Conservation (phyloP, 1,140 invertebrate genomes). For the Helicoverpa zea region DNA sequence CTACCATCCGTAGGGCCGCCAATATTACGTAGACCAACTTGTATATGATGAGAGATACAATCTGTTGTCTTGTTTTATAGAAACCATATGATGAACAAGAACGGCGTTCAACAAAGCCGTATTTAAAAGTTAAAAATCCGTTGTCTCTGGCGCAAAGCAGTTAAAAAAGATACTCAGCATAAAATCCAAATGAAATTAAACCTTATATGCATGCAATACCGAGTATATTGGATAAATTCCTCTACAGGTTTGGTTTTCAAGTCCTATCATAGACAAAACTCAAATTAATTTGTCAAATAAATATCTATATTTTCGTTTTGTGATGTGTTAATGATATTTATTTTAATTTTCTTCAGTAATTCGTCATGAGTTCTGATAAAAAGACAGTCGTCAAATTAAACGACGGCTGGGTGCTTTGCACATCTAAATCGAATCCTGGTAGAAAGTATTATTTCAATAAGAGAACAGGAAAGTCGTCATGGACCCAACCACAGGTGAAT, state of each 20-base stretch:
- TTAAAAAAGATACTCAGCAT: background rate
- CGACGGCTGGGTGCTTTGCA: conserved; percentile 79
- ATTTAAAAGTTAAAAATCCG: background rate
- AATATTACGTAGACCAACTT: too few species aligned
- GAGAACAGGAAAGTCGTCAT: conserved; percentile 81
- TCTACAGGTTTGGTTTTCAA: conserved; percentile 22
- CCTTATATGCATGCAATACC: background rate
- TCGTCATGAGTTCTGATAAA: conserved; percentile 70
- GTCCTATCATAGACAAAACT: conserved; percentile 38
- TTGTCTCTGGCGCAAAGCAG: background rate
- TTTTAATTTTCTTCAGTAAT: conserved; percentile 54
- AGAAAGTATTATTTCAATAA: conserved; percentile 82
- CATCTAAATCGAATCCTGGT: conserved; percentile 79
- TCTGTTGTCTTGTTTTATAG: too few species aligned
- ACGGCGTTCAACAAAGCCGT: too few species aligned
- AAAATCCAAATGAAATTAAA: background rate
- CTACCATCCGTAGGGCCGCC: too few species aligned
- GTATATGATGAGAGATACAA: too few species aligned
- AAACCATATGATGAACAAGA: too few species aligned
- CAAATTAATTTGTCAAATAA: conserved; percentile 60
- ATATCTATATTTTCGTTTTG: conserved; percentile 50
- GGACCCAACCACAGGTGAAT: conserved; percentile 79
- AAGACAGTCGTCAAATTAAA: conserved; percentile 64
- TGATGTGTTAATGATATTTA: conserved; percentile 56
- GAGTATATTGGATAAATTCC: conserved; percentile 5